Percentiles rank a stretch among this genome's conserved stretches.
Conservation (phyloP, 2,888 invertebrate genomes). For the Drosophila ezoana region DNA sequence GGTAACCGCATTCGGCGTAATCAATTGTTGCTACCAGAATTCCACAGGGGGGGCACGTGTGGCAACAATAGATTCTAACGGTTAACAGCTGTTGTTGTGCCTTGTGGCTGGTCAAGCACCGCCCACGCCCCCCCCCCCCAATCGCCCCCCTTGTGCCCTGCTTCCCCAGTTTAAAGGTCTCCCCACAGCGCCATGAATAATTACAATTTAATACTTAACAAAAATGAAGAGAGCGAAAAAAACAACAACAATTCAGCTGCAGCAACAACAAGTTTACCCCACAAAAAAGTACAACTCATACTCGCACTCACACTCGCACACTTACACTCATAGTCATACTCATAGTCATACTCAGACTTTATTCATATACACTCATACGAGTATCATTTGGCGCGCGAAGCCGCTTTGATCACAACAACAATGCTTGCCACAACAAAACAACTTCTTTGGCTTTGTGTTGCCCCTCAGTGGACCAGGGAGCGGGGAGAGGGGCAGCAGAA, state of each 20-base stretch:
- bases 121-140: slow-evolving; percentile 4
- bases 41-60: slow-evolving; percentile 72
- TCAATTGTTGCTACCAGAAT: slow-evolving; percentile 71
- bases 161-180: background rate
- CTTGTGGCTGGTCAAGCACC: slow-evolving; percentile 42
- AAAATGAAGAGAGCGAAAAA: background rate
- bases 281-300: slow-evolving; percentile 79
- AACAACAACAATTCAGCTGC: slow-evolving; percentile 57
- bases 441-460: slow-evolving; percentile 75
- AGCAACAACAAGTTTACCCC: slow-evolving; percentile 28
- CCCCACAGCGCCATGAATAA: slow-evolving; percentile 76
- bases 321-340: slow-evolving; percentile 3
- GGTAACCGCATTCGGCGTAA: slow-evolving; percentile 79
- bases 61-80: slow-evolving; percentile 66
- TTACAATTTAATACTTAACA: slow-evolving; percentile 76
- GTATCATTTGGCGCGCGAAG: slow-evolving; percentile 78
- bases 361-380: slow-evolving; percentile 36
- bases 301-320: slow-evolving; percentile 20
- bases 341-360: slow-evolving; percentile 17
- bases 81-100: slow-evolving; percentile 50
- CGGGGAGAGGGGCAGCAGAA: slow-evolving; percentile 12
- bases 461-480: slow-evolving; percentile 12
- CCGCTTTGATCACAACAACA: slow-evolving; percentile 84
- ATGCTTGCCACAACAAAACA: slow-evolving; percentile 84
- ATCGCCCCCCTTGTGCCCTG: no score